Evolutionary conservation across 2,113 vertebrate genomes (phyloP), one percentile per base, ranked within the genome.

Genomic region (Columbina picui): DNA sequence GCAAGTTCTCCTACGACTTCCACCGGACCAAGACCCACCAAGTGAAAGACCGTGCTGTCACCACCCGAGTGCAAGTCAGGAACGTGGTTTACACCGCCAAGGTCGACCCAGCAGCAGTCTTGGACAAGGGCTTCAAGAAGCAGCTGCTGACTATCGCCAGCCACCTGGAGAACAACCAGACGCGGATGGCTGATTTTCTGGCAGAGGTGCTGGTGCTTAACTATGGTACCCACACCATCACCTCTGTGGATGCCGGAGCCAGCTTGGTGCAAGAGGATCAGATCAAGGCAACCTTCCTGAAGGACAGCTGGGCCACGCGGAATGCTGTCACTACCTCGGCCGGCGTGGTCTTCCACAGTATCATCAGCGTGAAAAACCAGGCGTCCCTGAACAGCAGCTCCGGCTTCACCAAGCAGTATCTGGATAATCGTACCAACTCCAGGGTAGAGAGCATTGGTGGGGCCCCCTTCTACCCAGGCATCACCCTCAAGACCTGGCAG

Each of bases 401-500:
- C 1, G 57, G 91, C 16, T 87, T 97, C 79, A 98, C 93, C 87
- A 93, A 95, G 47, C 79, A 88, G 34, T 99, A 99, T 65, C 87
- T 98, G 92, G 96, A 98, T 22, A 99, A 99, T 91, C 98, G 98
- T 77, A 98, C 97, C 69, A 98, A 97, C 94, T 99, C 99, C 25
- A 93, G 98, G 43, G 98, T 98, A 14, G 97, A 98, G 84, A 99
- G 99, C 94, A 91, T 99, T 0, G 99, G 99, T 0, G 98, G 99
- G 10, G 29, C 59, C 22, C 98, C 98, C 2, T 99, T 99, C 76
- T 99, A 99, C 91, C 99, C 99, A 2, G 99, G 99, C 12, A 99
- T 99, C 95, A 99, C 98, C 52, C 97, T 99, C 73, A 97, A 99
- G 97, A 97, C 93, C 56, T 99, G 99, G 99, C 99, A 99, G 91